Evolutionary conservation across 2,113 vertebrate genomes (phyloP).

Genomic region (Myocastor coypus): DNA sequence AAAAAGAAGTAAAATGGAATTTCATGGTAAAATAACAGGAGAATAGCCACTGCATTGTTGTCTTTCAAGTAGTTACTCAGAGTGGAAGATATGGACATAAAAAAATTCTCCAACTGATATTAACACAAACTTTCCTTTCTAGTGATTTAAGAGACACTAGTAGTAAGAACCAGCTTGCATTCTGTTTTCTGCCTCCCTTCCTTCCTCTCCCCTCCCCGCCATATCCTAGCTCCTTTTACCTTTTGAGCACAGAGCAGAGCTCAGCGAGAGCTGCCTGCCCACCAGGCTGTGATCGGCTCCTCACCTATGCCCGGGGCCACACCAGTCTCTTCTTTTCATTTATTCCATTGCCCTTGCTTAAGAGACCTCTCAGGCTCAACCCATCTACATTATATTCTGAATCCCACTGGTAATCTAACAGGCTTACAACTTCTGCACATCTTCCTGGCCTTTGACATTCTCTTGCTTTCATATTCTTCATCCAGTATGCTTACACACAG

Average conservation of each 20-base stretch:
- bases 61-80: not conserved
- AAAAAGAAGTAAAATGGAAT: not conserved
- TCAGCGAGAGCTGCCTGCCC: not conserved
- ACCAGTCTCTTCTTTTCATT: not conserved
- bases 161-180: not conserved
- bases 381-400: constrained; percentile 28
- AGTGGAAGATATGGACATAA: not conserved
- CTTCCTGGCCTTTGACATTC: not conserved
- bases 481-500: not conserved
- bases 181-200: not conserved
- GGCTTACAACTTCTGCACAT: not conserved
- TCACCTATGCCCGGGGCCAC: not conserved
- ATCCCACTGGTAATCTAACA: not conserved
- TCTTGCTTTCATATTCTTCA: not conserved
- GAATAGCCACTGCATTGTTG: not conserved
- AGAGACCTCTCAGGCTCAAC: constrained; percentile 22
- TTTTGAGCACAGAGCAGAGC: not conserved
- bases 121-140: not conserved
- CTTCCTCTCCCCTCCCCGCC: not conserved
- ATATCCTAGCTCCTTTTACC: not conserved
- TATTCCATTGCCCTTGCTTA: constrained; percentile 32
- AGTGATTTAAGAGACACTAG: not conserved
- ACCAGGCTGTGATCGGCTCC: too few species aligned
- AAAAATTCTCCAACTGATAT: not conserved
- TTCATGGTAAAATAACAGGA: not conserved